phyloP scores from a whole-genome alignment of 1,140 invertebrate species.

The Chrysomallon squamiferum region DNA sequence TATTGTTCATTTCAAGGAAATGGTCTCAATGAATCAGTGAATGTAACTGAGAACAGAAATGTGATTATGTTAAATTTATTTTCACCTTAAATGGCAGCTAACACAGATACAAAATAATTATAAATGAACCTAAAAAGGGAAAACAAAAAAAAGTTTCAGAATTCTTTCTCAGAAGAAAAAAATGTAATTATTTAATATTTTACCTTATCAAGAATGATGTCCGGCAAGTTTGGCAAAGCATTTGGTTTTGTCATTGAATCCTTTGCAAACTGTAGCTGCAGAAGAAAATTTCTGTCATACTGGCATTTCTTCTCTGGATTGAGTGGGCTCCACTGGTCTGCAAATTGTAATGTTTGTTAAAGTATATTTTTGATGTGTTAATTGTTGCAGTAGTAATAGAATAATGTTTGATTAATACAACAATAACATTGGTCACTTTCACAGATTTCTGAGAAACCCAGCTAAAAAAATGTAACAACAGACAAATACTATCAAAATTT shows the following conservation, averaged over 20 bases:
- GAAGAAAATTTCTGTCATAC: conserved; percentile 81
- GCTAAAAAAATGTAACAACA: too few species aligned
- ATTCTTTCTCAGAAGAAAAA: too few species aligned
- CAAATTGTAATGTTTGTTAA: conserved; percentile 18
- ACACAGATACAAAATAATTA: neutral
- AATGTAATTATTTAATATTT: conserved; percentile 18
- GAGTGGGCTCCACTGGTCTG: conserved; percentile 85
- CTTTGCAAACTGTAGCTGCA: conserved; percentile 76
- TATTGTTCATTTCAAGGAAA: too few species aligned
- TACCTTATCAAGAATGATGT: conserved; percentile 68
- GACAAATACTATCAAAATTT: too few species aligned
- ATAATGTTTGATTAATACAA: too few species aligned
- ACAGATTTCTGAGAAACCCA: too few species aligned
- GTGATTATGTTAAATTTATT: too few species aligned
- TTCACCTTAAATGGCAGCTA: neutral
- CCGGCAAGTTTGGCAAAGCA: conserved; percentile 69
- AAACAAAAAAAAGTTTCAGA: neutral
- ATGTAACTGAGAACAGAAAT: neutral
- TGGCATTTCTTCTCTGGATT: conserved; percentile 78
- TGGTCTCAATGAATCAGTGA: too few species aligned
- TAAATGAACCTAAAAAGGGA: neutral
- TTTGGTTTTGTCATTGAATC: conserved; percentile 77
- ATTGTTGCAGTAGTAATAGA: too few species aligned
- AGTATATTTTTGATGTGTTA: too few species aligned
- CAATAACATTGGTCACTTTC: too few species aligned